A percentile compares a stretch with the other conserved stretches of the same genome.
Evolutionary conservation across 2,888 invertebrate species (phyloP).

Genomic region (Watsonalla cultraria): DNA sequence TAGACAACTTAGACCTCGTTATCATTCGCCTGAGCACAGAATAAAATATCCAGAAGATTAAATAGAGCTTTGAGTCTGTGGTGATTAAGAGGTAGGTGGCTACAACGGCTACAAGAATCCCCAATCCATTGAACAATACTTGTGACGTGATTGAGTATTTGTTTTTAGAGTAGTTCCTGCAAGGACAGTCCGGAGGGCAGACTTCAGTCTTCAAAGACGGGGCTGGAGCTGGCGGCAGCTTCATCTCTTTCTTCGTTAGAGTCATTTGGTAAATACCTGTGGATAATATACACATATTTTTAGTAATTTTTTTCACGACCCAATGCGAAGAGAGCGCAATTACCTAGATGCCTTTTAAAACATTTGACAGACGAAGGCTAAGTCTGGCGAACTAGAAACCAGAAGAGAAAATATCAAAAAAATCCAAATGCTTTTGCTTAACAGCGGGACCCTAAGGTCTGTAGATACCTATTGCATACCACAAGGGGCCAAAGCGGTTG

Average conservation of each 20-base stretch:
- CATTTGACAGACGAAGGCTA: no score
- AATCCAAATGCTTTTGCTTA: no score
- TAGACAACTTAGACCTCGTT: slow-evolving; percentile 23
- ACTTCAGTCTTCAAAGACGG: background rate
- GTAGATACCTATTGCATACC: no score
- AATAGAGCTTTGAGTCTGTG: slow-evolving; percentile 58
- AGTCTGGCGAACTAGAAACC: no score
- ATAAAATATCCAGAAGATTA: slow-evolving; percentile 63
- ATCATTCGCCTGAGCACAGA: slow-evolving; percentile 58
- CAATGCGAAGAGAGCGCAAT: no score
- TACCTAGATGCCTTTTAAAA: no score
- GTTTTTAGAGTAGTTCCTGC: slow-evolving; percentile 21
- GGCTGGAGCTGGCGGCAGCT: slow-evolving; percentile 7
- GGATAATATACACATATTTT: background rate
- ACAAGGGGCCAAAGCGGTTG: no score
- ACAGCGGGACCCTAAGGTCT: no score
- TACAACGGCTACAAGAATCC: slow-evolving; percentile 54
- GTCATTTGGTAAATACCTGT: slow-evolving; percentile 12
- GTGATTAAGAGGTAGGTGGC: slow-evolving; percentile 58
- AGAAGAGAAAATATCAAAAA: no score
- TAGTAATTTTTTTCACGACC: no score
- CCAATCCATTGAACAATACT: slow-evolving; percentile 45
- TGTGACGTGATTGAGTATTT: background rate
- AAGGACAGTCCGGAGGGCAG: slow-evolving; percentile 44
- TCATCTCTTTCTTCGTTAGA: slow-evolving; percentile 23